Conservation (phyloP, 2,888 invertebrate genomes). For the Cephus sareptanus region DNA sequence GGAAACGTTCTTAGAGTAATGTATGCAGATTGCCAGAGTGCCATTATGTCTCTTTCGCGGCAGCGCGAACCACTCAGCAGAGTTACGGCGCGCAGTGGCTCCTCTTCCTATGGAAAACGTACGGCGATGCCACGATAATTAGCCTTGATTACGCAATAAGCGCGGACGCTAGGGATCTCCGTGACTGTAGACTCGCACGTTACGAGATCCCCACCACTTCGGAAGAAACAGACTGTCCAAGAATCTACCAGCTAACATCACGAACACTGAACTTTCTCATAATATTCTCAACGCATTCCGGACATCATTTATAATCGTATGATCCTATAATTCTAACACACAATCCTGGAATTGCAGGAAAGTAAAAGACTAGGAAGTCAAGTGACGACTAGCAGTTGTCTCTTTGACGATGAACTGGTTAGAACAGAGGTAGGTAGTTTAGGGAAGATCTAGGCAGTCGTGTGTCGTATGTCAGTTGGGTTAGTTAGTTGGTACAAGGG, state of each 20-base stretch:
- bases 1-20: constrained; percentile 38
- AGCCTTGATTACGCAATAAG: constrained; percentile 58
- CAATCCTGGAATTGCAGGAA: not conserved
- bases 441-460: not conserved
- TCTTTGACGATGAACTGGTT: not conserved
- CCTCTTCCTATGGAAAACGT: constrained; percentile 43
- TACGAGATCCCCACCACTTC: constrained; percentile 4
- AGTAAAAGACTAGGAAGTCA: not conserved
- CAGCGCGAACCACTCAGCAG: constrained; percentile 25
- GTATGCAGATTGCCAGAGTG: constrained; percentile 61
- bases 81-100: constrained; percentile 17
- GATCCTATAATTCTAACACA: not conserved
- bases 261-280: constrained; percentile 5
- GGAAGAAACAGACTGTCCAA: not conserved
- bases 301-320: not conserved
- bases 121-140: constrained; percentile 50
- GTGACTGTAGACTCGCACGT: constrained; percentile 13
- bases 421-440: not conserved
- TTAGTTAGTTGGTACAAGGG: not conserved
- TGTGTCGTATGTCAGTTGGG: not conserved
- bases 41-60: constrained; percentile 57
- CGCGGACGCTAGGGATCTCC: constrained; percentile 30
- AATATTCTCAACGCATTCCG: constrained; percentile 6
- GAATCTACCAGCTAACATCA: constrained; percentile 4
- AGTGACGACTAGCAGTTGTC: not conserved